Percentiles rank a stretch among this genome's conserved stretches.
Evolutionary conservation across 1,140 invertebrate species (phyloP).

Genomic region (Drosophila navojoa): DNA sequence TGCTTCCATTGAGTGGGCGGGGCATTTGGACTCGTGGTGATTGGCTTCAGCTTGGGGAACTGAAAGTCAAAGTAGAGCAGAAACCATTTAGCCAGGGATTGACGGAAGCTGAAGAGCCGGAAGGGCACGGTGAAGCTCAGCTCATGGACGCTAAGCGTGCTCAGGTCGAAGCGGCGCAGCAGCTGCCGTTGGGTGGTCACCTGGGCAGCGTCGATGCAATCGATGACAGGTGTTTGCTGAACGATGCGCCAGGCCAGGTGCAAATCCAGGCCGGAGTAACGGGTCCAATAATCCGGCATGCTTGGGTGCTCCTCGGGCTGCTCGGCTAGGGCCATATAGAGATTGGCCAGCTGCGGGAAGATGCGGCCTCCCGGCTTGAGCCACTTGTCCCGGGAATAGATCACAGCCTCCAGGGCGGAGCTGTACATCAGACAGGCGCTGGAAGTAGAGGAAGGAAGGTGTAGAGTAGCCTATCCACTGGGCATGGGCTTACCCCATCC

Average conservation of each 20-base stretch:
- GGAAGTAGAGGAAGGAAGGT: no score
- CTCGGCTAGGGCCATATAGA: conserved; percentile 29
- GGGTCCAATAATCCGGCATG: conserved; percentile 4
- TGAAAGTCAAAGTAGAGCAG: conserved; percentile 44
- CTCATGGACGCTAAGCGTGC: conserved; percentile 2
- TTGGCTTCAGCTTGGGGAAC: conserved; percentile 6
- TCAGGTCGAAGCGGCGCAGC: conserved; percentile 31
- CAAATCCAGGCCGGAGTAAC: conserved; percentile 31
- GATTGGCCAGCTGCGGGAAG: conserved; percentile 28
- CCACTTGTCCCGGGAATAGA: conserved; percentile 45
- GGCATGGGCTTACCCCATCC: conserved; percentile 47
- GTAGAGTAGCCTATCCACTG: neutral
- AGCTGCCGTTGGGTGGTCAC: conserved; percentile 27
- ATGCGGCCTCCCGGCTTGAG: conserved; percentile 41
- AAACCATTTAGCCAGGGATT: conserved; percentile 28
- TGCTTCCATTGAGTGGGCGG: conserved; percentile 44
- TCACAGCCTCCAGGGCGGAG: conserved; percentile 27
- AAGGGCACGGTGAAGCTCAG: conserved; percentile 36
- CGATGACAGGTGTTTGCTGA: conserved; percentile 9
- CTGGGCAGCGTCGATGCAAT: neutral
- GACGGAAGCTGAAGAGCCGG: conserved; percentile 9
- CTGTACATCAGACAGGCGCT: conserved; percentile 51
- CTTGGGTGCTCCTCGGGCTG: neutral
- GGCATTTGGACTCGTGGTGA: conserved; percentile 28
- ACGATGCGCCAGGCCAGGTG: conserved; percentile 5